phyloP scores from a whole-genome alignment of 2,113 vertebrate genomes.

The Pelecanus crispus region DNA sequence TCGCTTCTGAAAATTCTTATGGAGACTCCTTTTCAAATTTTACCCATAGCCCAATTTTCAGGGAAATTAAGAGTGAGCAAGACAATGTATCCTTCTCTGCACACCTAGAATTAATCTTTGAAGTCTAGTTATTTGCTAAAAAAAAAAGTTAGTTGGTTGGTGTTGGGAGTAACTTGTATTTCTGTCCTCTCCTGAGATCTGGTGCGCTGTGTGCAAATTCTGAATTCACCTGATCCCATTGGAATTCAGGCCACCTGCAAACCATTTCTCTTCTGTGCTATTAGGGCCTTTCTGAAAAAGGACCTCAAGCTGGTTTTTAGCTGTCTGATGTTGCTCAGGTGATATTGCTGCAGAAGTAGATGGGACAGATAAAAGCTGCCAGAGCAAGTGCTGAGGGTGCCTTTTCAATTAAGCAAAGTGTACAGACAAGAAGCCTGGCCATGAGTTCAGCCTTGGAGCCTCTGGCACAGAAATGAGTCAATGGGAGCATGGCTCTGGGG shows the following conservation, averaged over 20 bases:
- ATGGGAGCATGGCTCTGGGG: background rate
- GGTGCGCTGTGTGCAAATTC: background rate
- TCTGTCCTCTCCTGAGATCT: background rate
- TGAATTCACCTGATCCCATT: background rate
- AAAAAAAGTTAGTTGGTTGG: background rate
- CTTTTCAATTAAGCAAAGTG: background rate
- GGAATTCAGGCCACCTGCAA: background rate
- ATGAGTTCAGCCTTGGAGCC: background rate
- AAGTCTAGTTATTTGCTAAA: background rate
- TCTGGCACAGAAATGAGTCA: background rate
- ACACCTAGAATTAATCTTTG: background rate
- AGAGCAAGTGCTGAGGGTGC: background rate
- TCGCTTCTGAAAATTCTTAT: background rate
- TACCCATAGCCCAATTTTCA: background rate
- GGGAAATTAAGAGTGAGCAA: background rate
- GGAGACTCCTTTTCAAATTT: background rate
- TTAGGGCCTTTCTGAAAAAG: background rate
- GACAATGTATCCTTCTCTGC: background rate
- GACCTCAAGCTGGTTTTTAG: background rate
- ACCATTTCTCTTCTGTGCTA: background rate
- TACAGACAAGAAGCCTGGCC: background rate
- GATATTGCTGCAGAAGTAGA: background rate
- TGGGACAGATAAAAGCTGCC: background rate
- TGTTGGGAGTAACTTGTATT: background rate
- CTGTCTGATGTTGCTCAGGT: background rate